Percentiles rank a stretch among this genome's conserved stretches.
Conservation (phyloP, 2,888 invertebrate species). For the Chloroclysta siterata region DNA sequence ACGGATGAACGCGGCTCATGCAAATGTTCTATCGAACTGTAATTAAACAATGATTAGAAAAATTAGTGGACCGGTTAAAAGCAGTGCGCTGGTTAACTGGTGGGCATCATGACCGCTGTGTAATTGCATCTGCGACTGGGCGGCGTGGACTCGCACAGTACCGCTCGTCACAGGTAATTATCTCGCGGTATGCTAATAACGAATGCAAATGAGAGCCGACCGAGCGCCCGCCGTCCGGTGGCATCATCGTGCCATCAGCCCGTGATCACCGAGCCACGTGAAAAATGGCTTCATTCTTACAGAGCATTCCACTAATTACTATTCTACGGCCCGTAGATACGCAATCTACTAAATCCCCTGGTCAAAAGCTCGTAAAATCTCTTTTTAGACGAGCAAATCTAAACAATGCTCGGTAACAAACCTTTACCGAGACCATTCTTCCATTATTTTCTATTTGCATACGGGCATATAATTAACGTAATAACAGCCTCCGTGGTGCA, state of each 20-base stretch:
- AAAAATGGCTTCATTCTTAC: conserved; percentile 73
- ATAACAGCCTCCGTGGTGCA: conserved; percentile 82
- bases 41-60: conserved; percentile 46
- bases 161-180: conserved; percentile 76
- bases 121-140: conserved; percentile 63
- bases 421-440: conserved; percentile 68
- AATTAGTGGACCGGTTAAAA: conserved; percentile 40
- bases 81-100: conserved; percentile 43
- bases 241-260: conserved; percentile 45
- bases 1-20: conserved; percentile 48
- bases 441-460: conserved; percentile 83
- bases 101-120: conserved; percentile 54
- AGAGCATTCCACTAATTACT: conserved; percentile 36
- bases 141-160: conserved; percentile 44
- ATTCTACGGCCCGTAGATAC: conserved; percentile 26
- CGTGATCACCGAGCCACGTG: conserved; percentile 50
- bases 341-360: conserved; percentile 39
- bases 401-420: conserved; percentile 70
- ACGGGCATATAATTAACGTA: conserved; percentile 81
- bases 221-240: conserved; percentile 45
- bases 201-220: conserved; percentile 72
- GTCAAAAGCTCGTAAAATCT: conserved; percentile 57
- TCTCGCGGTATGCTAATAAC: conserved; percentile 75
- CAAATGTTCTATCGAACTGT: conserved; percentile 48
- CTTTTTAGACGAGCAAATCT: conserved; percentile 44